Conservation (phyloP, 2,797 vertebrate genomes). For the Calcarius lapponicus region DNA sequence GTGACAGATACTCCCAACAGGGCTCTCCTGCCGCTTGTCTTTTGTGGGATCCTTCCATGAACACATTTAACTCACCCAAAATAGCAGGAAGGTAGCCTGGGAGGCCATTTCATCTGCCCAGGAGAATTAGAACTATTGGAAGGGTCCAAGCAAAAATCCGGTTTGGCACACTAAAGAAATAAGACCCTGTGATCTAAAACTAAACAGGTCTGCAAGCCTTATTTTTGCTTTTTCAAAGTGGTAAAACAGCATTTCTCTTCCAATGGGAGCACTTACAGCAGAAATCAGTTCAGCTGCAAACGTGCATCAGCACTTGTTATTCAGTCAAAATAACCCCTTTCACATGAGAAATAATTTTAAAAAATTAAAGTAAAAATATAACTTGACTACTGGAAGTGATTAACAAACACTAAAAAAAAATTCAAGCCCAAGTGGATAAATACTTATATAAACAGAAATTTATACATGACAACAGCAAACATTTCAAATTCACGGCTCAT, state of each 20-base stretch:
- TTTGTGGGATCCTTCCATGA: background rate
- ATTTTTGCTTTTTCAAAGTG: background rate
- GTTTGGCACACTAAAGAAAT: background rate
- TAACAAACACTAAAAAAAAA: background rate
- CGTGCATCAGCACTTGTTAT: background rate
- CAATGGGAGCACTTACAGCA: background rate
- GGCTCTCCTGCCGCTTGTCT: background rate
- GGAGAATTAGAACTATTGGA: background rate
- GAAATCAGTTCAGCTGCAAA: background rate
- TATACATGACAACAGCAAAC: background rate
- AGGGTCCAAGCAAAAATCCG: background rate
- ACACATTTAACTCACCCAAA: conserved; percentile 28
- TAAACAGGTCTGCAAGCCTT: background rate
- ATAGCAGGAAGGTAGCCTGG: background rate
- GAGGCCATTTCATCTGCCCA: background rate
- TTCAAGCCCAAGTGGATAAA: background rate
- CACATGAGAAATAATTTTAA: background rate
- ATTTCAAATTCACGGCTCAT: background rate
- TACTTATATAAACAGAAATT: background rate
- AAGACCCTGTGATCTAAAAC: background rate
- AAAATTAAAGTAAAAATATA: background rate
- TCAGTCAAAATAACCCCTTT: background rate
- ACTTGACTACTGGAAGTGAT: background rate
- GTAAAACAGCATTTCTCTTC: background rate
- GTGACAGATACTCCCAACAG: background rate